Evolutionary conservation across 2,113 vertebrate species (phyloP).

Genomic region (Lipotes vexillifer): DNA sequence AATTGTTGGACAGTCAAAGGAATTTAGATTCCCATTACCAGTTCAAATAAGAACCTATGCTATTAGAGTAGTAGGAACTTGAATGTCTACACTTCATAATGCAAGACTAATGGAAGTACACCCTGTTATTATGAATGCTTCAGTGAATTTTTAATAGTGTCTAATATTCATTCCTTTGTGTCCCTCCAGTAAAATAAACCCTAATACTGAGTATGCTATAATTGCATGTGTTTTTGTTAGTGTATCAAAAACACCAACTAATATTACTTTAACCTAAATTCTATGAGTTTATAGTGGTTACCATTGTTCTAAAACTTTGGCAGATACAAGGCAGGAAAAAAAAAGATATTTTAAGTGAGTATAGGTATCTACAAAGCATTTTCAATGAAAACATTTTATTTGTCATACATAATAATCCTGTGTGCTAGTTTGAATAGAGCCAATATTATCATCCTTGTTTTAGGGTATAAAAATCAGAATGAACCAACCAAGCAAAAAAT

Average conservation of each 20-base stretch:
- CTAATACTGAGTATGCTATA: not conserved
- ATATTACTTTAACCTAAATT: slow-evolving; percentile 2
- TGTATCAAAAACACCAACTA: not conserved
- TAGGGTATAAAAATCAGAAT: slow-evolving; percentile 3
- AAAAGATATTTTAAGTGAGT: not conserved
- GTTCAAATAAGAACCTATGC: not conserved
- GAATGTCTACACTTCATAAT: not conserved
- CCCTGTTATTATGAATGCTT: not conserved
- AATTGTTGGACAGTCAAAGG: not conserved
- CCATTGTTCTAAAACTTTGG: not conserved
- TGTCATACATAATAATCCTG: not conserved
- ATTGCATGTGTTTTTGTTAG: not conserved
- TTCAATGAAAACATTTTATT: not conserved
- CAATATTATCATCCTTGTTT: not conserved
- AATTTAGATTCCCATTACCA: not conserved
- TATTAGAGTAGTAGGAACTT: not conserved
- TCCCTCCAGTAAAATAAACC: not conserved
- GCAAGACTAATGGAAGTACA: not conserved
- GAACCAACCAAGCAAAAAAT: not conserved
- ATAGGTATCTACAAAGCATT: not conserved
- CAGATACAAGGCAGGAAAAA: not conserved
- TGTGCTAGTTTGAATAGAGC: not conserved
- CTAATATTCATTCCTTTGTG: not conserved
- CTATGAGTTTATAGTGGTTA: not conserved
- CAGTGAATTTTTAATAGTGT: not conserved